phyloP scores from a whole-genome alignment of 2,113 vertebrate genomes.

The Aldabrachelys gigantea region DNA sequence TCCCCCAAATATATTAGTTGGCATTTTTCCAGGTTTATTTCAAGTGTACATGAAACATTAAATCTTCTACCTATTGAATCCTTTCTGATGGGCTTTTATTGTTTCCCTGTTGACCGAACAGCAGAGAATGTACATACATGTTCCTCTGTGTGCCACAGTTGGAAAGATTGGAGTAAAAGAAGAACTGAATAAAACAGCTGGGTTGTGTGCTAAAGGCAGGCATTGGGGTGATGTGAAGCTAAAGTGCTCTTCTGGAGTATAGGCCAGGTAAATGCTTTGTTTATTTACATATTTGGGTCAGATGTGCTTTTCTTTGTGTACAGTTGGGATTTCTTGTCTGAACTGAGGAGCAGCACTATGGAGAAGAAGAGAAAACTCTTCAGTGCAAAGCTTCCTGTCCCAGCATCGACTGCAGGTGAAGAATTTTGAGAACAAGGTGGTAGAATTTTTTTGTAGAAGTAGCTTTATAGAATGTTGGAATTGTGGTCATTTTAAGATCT shows the following conservation, averaged over 20 bases:
- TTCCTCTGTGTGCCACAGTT: background rate
- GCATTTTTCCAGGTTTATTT: background rate
- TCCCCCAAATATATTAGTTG: background rate
- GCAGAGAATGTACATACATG: constrained; percentile 13
- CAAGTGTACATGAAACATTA: constrained; percentile 23
- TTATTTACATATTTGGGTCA: background rate
- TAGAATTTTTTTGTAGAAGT: background rate
- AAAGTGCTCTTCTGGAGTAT: background rate
- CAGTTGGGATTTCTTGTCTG: background rate
- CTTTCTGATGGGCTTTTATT: background rate
- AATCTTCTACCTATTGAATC: background rate
- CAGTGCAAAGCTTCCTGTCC: background rate
- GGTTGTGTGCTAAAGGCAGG: background rate
- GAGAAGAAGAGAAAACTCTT: background rate
- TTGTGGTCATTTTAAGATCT: background rate
- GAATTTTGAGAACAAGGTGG: constrained; percentile 7
- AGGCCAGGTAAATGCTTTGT: background rate
- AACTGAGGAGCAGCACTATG: background rate
- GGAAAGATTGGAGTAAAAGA: background rate
- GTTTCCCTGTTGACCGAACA: background rate
- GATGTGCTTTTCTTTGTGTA: background rate
- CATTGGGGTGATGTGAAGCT: background rate
- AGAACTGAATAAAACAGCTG: constrained; percentile 15
- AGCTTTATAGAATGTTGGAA: background rate
- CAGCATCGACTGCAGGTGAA: background rate